A percentile compares a stretch with the other conserved stretches of the same genome.
These are phyloP conservation scores for Carassius gibelio DNA, from an alignment of 2,113 vertebrate species.

Conservation along the genomic window DNA sequence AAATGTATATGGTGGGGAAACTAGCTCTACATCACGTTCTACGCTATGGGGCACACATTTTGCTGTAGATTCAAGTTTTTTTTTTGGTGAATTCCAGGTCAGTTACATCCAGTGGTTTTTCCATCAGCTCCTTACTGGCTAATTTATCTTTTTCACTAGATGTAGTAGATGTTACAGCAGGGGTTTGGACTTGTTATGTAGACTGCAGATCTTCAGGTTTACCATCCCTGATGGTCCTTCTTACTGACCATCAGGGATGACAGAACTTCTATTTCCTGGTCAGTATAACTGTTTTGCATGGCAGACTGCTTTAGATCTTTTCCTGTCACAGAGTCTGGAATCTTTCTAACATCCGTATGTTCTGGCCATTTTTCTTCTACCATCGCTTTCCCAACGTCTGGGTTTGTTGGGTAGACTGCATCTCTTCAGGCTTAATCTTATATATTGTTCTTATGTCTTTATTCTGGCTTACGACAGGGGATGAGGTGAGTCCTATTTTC, in stretches of 20 bases:
- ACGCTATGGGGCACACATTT: constrained; percentile 30
- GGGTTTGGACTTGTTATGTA: neutral
- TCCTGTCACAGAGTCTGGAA: constrained; percentile 3
- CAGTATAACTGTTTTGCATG: neutral
- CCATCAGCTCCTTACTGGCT: neutral
- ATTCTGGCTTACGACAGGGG: constrained; percentile 42
- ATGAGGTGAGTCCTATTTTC: neutral
- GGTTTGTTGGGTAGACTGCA: neutral
- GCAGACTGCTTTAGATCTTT: constrained; percentile 9
- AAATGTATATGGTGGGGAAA: constrained; percentile 63
- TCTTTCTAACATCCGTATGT: neutral
- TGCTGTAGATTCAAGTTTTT: constrained; percentile 47
- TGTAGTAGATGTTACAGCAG: neutral
- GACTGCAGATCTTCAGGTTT: neutral
- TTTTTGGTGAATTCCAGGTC: constrained; percentile 24
- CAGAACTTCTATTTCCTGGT: neutral
- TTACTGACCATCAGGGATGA: constrained; percentile 37
- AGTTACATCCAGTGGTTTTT: neutral
- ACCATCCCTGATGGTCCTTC: neutral
- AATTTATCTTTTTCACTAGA: constrained; percentile 17
- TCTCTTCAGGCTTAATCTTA: neutral
- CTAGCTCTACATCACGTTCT: constrained; percentile 61
- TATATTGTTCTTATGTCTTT: constrained; percentile 30
- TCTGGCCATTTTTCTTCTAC: neutral
- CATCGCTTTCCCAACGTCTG: neutral